Conservation (phyloP, 2,888 invertebrate species). For the Macroteleia sp. region DNA sequence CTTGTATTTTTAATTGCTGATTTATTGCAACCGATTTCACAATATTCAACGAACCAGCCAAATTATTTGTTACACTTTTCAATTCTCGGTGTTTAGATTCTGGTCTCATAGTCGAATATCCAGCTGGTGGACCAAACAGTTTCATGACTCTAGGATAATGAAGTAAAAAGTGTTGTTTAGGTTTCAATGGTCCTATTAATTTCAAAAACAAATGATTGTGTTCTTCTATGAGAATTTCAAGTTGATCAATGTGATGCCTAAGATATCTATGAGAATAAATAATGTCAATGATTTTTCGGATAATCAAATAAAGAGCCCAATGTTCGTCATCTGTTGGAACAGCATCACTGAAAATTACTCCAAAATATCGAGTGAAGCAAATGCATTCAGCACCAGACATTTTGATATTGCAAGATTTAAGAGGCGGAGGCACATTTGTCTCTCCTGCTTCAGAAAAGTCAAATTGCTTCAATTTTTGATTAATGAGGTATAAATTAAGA, state of each 20-base stretch:
- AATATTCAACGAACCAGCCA: too few species aligned
- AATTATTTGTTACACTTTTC: too few species aligned
- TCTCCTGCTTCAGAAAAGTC: conserved; percentile 12
- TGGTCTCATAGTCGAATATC: too few species aligned
- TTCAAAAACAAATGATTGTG: conserved; percentile 21
- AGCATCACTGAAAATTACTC: conserved; percentile 8
- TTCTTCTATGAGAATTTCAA: conserved; percentile 20
- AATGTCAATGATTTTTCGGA: conserved; percentile 43
- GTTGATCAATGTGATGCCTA: conserved; percentile 14
- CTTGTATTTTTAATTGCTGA: too few species aligned
- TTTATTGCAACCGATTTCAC: too few species aligned
- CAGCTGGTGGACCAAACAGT: too few species aligned
- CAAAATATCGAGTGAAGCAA: conserved; percentile 32
- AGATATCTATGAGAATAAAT: conserved; percentile 8
- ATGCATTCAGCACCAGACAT: conserved; percentile 31
- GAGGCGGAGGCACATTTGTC: conserved; percentile 6
- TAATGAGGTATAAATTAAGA: background rate
- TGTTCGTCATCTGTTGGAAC: conserved; percentile 14
- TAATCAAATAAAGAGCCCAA: conserved; percentile 21
- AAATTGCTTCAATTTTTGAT: conserved; percentile 15
- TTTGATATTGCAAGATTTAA: conserved; percentile 22
- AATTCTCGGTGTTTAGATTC: too few species aligned
- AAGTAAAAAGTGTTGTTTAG: too few species aligned
- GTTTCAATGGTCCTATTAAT: conserved; percentile 30
- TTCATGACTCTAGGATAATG: too few species aligned